Conservation (phyloP, 2,888 invertebrate genomes). For the Caradrina kadenii region DNA sequence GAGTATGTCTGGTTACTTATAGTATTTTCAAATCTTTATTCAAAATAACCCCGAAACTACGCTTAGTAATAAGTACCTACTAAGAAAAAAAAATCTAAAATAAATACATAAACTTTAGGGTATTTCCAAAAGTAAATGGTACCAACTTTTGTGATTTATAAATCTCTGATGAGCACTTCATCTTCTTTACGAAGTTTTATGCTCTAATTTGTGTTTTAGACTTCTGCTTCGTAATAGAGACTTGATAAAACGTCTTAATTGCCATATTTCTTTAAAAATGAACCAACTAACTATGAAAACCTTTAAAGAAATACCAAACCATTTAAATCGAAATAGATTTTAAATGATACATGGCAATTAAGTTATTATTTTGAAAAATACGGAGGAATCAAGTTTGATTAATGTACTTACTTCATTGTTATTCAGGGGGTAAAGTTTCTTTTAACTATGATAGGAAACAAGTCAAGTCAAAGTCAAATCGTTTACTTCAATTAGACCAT, state of each 20-base stretch:
- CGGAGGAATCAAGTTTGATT: no score
- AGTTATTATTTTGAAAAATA: no score
- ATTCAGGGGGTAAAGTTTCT: no score
- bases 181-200: conserved; percentile 23
- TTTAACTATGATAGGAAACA: no score
- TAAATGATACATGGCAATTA: no score
- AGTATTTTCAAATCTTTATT: background rate
- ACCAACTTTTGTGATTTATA: conserved; percentile 49
- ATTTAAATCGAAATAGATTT: no score
- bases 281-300: no score
- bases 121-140: conserved; percentile 27
- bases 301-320: no score
- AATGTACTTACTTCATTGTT: no score
- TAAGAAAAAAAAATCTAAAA: background rate
- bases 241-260: background rate
- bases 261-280: no score
- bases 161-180: conserved; percentile 37
- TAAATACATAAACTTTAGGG: conserved; percentile 28
- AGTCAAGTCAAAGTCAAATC: no score
- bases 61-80: conserved; percentile 14
- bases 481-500: no score
- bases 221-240: background rate
- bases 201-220: conserved; percentile 16
- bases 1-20: background rate
- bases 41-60: background rate